A percentile compares a stretch with the other conserved stretches of the same genome.
Conservation (phyloP, 2,888 invertebrate genomes). For the Dione vanillae region DNA sequence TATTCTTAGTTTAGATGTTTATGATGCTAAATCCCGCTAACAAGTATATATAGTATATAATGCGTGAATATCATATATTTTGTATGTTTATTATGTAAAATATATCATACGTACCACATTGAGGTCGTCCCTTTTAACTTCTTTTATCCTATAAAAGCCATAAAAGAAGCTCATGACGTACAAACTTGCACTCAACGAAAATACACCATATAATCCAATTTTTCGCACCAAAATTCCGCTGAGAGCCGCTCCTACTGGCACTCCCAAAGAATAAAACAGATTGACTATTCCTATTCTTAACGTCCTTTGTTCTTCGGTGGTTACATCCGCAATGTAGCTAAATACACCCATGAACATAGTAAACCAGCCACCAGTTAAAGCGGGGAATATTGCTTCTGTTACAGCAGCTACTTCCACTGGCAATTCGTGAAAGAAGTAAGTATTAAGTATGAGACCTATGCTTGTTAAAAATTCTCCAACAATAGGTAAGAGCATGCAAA, state of each 20-base stretch:
- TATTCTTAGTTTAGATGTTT: too few relatives aligned
- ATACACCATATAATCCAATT: slow-evolving; percentile 93
- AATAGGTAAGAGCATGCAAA: slow-evolving; percentile 93
- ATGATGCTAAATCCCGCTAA: too few relatives aligned
- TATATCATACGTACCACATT: slow-evolving; percentile 63
- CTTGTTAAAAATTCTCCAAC: slow-evolving; percentile 91
- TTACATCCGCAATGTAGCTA: slow-evolving; percentile 94
- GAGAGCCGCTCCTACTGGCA: slow-evolving; percentile 94
- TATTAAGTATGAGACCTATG: slow-evolving; percentile 90
- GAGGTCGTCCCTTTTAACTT: slow-evolving; percentile 80
- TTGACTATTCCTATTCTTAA: slow-evolving; percentile 94
- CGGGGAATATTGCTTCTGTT: slow-evolving; percentile 92
- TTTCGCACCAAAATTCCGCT: slow-evolving; percentile 91
- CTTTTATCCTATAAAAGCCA: slow-evolving; percentile 88
- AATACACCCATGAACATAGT: slow-evolving; percentile 96
- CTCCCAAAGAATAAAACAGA: slow-evolving; percentile 93
- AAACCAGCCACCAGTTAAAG: slow-evolving; percentile 93
- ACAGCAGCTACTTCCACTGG: slow-evolving; percentile 92
- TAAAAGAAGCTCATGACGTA: slow-evolving; percentile 90
- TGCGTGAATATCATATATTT: too few relatives aligned
- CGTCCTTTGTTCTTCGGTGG: slow-evolving; percentile 92
- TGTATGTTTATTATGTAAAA: not conserved
- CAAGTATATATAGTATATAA: too few relatives aligned
- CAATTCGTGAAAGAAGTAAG: slow-evolving; percentile 90
- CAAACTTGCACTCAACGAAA: slow-evolving; percentile 89